Base-by-base conservation (phyloP, 30 jellyfish, hydroid and myxozoan genomes). In the Aurelia sp. region DNA sequence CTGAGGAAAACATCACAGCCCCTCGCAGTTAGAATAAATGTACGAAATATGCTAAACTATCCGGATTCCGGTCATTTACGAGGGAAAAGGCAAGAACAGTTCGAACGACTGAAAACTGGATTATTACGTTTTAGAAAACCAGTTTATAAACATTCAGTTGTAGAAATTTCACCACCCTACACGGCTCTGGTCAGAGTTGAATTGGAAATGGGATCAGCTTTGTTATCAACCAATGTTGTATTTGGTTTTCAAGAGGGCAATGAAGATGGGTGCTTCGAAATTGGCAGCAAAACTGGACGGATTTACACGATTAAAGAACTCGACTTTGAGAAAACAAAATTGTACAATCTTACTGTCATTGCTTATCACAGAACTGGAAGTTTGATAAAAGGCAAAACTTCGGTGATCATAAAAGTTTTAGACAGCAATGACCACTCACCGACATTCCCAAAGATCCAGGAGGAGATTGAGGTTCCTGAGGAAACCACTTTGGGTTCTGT, bases 401-500 rank as follows among this genome's bases (percentile, higher is more conserved):
- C 85, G 9, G 94, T 90, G 13, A 33, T 72, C 44, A 53, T 90
- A 67, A 82, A 64, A 18, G 92, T 90, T 13, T 50, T 66, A n/a
- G 97, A 90, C 74, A 80, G 90, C 52, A 90, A 90, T 74, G 97
- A 90, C 61, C 91, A 90, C 77, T 65, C 90, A 3, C 97, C 97
- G 47, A 63, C 74, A 44, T 90, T 90, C 67, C 52, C 60, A n/a
- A 62, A 57, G 64, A 13, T 24, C 8, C 88, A 67, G 18, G 89
- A 63, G 19, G 88, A 83, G 44, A 47, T 73, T 24, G 63, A 38
- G 8, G 77, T 90, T 63, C 74, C 62, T 4, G 97, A 90, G 80
- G 88, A 90, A 58, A 90, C 89, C 13, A 20, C 85, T 4, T 65
- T 81, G 22, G 97, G 97, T 21, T 63, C 77, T 7, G 76, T 44